Conservation (phyloP, 2,888 invertebrate species). For the Chalcosyrphus nemorum region DNA sequence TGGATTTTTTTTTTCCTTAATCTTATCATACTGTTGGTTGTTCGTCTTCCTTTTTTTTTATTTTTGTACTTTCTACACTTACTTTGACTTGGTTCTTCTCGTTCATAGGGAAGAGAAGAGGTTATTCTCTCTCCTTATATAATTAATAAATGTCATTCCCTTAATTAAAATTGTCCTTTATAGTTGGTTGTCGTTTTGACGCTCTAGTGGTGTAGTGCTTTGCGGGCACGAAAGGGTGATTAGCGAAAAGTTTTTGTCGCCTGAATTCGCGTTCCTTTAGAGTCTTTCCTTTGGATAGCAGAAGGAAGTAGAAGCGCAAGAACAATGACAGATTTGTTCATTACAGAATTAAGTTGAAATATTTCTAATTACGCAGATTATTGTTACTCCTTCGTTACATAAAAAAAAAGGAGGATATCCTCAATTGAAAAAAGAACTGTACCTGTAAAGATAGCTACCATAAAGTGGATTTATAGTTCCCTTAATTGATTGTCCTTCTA, state of each 20-base stretch:
- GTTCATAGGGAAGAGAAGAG: slow-evolving; percentile 46
- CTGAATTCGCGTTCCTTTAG: slow-evolving; percentile 42
- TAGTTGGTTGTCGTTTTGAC: slow-evolving; percentile 56
- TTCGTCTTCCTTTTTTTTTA: background rate
- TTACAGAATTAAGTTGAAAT: slow-evolving; percentile 57
- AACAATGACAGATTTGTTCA: slow-evolving; percentile 68
- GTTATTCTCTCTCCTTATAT: slow-evolving; percentile 69
- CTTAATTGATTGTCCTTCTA: background rate
- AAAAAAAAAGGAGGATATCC: background rate
- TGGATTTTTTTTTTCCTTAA: slow-evolving; percentile 52
- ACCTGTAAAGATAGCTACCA: background rate
- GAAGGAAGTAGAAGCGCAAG: slow-evolving; percentile 25
- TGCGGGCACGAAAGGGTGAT: slow-evolving; percentile 65
- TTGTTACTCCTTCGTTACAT: background rate
- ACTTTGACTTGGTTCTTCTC: background rate
- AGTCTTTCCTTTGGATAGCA: background rate
- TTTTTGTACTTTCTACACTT: background rate
- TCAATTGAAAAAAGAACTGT: background rate
- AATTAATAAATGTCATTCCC: slow-evolving; percentile 73
- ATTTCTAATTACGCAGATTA: slow-evolving; percentile 66
- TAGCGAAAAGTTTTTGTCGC: slow-evolving; percentile 59
- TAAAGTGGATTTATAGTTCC: background rate
- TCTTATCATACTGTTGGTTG: slow-evolving; percentile 50
- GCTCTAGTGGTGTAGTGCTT: slow-evolving; percentile 35
- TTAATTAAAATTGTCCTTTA: slow-evolving; percentile 71